A percentile compares a stretch with the other conserved stretches of the same genome.
Conservation (phyloP, 2,113 vertebrate species). For the Salvelinus fontinalis region DNA sequence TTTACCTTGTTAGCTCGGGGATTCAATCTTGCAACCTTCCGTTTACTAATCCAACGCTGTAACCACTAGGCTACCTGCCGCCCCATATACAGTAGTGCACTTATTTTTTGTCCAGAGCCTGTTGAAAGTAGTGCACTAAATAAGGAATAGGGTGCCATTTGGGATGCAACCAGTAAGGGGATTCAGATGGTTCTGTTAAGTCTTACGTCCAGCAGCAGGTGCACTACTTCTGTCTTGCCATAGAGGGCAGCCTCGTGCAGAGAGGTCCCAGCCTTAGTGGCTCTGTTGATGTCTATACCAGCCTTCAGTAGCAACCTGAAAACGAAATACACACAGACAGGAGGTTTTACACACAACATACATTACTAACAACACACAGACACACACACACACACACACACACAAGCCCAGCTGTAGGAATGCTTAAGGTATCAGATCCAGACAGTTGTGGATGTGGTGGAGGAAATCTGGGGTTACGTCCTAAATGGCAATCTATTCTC, state of each 20-base stretch:
- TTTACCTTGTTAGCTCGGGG: no score
- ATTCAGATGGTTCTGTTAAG: not conserved
- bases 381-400: not conserved
- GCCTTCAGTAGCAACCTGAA: slow-evolving; percentile 77
- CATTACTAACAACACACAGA: not conserved
- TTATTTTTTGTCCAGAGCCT: no score
- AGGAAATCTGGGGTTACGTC: not conserved
- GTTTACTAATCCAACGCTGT: no score
- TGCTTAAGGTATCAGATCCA: slow-evolving; percentile 19
- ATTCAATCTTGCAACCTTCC: no score
- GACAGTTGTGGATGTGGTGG: slow-evolving; percentile 7
- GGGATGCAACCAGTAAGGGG: not conserved
- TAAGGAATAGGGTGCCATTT: no score
- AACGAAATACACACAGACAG: slow-evolving; percentile 7
- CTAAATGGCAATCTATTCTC: no score
- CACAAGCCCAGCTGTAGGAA: slow-evolving; percentile 33
- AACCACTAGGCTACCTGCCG: no score
- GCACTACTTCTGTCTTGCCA: slow-evolving; percentile 82
- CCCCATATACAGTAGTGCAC: no score
- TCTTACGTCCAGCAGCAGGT: slow-evolving; percentile 82
- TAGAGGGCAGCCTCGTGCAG: slow-evolving; percentile 82
- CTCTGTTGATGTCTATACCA: slow-evolving; percentile 80
- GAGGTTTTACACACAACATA: no score
- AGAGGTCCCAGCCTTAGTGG: slow-evolving; percentile 82
- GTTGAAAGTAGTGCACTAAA: no score